Base-by-base conservation (phyloP, 64 coral and sea anemone species). In the Montipora foliosa region DNA sequence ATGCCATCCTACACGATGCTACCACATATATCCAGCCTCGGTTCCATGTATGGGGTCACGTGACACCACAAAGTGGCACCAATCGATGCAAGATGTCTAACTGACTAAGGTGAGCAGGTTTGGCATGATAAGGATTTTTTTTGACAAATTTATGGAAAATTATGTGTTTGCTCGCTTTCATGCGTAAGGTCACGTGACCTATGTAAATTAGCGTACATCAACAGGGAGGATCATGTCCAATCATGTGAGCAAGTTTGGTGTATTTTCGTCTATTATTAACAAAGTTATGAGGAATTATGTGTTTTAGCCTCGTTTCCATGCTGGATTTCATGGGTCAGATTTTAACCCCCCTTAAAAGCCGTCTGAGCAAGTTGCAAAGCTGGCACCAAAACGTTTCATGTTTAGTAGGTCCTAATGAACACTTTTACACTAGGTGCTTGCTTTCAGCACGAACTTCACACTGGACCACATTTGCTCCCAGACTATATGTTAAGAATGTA, bases 351-450 rank as follows among this genome's bases (percentile, higher is more conserved):
- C 89, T 72, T 83, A 70, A 83, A 83, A 69, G 20, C 81, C 55
- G 29, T 87, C 72, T 83, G 81, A 92, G 90, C 90, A 92, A 92
- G 49, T 92, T 76, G 47, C 81, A 92, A 82, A 87, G 81, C 25
- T 92, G 90, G 79, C 90, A 92, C 90, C 81, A 92, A 92, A 92
- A 91, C 67, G 67, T 92, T 92, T 86, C 90, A 76, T 79, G 22
- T 82, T 84, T 64, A 92, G 15, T 86, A 87, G 81, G 80, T 16
- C 72, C 90, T 59, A 86, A 76, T 51, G 90, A 92, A 87, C 71
- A 92, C 58, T 87, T 84, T 25, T 92, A 92, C 70, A 87, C 81
- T 50, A 75, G 81, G 55, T 59, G 71, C 71, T 77, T 78, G 90
- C 57, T 92, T 87, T 92, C 81, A 84, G 81, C 90, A 92, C 71